Base-by-base conservation (phyloP, 2,797 vertebrate species). In the Carcharodon carcharias region DNA sequence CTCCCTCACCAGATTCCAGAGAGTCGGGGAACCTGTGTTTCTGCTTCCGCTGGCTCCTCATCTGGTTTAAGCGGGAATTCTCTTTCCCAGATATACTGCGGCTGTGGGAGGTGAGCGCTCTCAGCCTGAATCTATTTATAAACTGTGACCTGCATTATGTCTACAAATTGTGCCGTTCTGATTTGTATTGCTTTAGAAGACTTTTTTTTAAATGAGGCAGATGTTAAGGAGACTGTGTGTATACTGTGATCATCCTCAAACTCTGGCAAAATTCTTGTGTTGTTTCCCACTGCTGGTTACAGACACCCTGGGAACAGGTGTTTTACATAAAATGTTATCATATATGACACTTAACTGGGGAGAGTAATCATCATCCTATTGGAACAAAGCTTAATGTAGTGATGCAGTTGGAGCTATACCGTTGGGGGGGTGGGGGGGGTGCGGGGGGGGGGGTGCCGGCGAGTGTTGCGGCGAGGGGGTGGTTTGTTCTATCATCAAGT, bases 1-100 rank as follows among this genome's bases (percentile, higher is more conserved):
- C 56, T 14, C 73, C 26, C 35, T 77, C 80, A 1, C 50, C 97
- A 99, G 99, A 99, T 96, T 98, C 99, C 69, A 98, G 99, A 97
- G 99, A 99, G 97, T 99, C 99, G 0, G 98, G 99, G 96, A 99
- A 98, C 0, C 98, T 99, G 9, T 99, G 99, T 97, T 99, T 98
- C 98, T 99, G 99, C 97, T 99, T 99, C 98, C 98, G 98, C 31
- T 99, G 99, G 99, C 97, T 99, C 96, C 98, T 99, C 96, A 99
- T 99, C 97, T 99, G 98, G 99, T 99, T 99, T 97, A 99, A 99
- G 97, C 98, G 99, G 96, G 99, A 99, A 96, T 99, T 99, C 96
- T 98, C 98, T 93, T 99, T 99, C 73, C 98, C 98, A 5, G 99
- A 99, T 96, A 98, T 99, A 96, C 98, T 99, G 35, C 98, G 96